A percentile compares a stretch with the other conserved stretches of the same genome.
Evolutionary conservation across 1,140 invertebrate species (phyloP).

Genomic region (Rhagoletis zephyria): DNA sequence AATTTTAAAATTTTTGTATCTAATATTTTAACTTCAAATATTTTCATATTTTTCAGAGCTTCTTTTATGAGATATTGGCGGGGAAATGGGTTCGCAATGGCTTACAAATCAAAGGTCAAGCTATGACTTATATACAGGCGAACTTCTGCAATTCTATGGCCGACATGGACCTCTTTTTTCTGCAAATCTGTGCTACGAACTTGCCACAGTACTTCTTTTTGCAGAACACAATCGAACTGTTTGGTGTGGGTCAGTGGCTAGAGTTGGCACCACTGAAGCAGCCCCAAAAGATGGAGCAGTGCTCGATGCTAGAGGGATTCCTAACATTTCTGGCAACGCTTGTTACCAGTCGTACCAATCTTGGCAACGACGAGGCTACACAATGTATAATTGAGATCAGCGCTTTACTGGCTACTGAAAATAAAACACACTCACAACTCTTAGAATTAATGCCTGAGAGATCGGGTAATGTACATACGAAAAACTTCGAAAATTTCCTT

Average conservation of each 20-base stretch:
- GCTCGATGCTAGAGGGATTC: slow-evolving; percentile 93
- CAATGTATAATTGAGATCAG: slow-evolving; percentile 92
- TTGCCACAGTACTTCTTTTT: slow-evolving; percentile 89
- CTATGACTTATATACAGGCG: slow-evolving; percentile 98
- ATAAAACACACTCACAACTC: slow-evolving; percentile 95
- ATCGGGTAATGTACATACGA: slow-evolving; percentile 90
- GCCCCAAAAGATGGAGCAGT: slow-evolving; percentile 83
- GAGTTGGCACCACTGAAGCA: slow-evolving; percentile 81
- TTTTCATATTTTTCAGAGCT: slow-evolving; percentile 77
- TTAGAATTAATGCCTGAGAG: slow-evolving; percentile 96
- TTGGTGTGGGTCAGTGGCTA: slow-evolving; percentile 88
- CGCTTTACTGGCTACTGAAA: slow-evolving; percentile 90
- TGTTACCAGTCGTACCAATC: slow-evolving; percentile 90
- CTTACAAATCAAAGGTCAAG: slow-evolving; percentile 96
- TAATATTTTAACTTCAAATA: too few relatives aligned
- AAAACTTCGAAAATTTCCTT: slow-evolving; percentile 90
- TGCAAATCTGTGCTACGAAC: slow-evolving; percentile 93
- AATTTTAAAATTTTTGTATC: too few relatives aligned
- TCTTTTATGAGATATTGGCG: slow-evolving; percentile 94
- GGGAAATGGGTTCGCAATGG: slow-evolving; percentile 97
- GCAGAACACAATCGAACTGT: slow-evolving; percentile 89
- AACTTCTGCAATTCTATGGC: slow-evolving; percentile 99
- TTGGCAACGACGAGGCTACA: slow-evolving; percentile 83
- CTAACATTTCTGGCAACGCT: slow-evolving; percentile 92
- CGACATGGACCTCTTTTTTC: slow-evolving; percentile 94